Base-by-base conservation (phyloP, 2,888 invertebrate genomes). In the Kuschelorhynchus macadamiae region DNA sequence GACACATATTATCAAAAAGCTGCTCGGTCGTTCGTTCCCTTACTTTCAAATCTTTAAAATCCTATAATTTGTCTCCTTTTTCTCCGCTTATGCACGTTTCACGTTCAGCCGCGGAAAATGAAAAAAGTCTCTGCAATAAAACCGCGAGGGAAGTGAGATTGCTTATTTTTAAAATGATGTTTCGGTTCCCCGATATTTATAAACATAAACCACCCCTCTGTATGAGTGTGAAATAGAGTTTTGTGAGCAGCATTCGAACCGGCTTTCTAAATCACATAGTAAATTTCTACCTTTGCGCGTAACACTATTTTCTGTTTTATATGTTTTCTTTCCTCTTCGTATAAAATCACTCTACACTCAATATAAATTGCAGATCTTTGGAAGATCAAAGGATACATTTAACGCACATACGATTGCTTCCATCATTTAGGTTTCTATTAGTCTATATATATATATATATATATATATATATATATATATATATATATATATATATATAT, bases 81-180 rank as follows among this genome's bases (percentile, higher is more conserved):
- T 21, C 36, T 3, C 21, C 49, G 59, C 47, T 47, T 46, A 39
- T 30, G 44, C 55, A 17, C 49, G 55, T 47, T 56, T 56, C 56
- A 49, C 18, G 16, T 17, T 56, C 39, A 17, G 56, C 41, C 25
- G 21, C 42, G 33, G 33, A 65, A 65, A 50, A 50, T 64, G 63
- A 44, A 57, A 57, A 65, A 65, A 41, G 42, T 47, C 59, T 18
- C 14, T 12, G 50, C 50, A 14, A 57, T 65, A 65, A 65, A 65
- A 65, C 56, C 64, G 64, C 57, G 36, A 57, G 20, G 57, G 32
- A 65, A 65, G 64, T 65, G 50, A 57, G 64, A 65, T 65, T 65
- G 64, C 64, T 65, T 65, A 65, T 65, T 65, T 65, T 52, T 32
- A 65, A 65, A 65, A 65, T 65, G 64, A 65, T 65, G 57, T 60